Base-by-base conservation (phyloP, 2,888 invertebrate species). In the Lobophora halterata region DNA sequence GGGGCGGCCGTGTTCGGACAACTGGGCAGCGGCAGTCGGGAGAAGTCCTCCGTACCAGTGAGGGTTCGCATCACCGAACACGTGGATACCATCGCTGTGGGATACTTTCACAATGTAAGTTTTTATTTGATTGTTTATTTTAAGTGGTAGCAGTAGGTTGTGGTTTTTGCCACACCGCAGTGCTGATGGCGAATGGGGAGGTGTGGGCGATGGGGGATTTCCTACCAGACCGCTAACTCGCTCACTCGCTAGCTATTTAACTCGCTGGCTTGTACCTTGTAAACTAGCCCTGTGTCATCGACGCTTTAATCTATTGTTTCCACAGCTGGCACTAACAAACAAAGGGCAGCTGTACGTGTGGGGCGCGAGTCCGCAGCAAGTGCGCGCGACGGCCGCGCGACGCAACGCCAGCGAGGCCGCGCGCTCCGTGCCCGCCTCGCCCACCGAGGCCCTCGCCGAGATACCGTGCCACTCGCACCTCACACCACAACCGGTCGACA, bases 1-100 rank as follows among this genome's bases (percentile, higher is more conserved):
- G 93, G 93, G 10, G 93, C 94, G 36, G 93, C 92, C 49, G 91
- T 92, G 52, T 95, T 94, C 74, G 95, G 95, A 0, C 95, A 96
- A 71, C 82, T 96, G 12, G 95, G 93, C 23, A 81, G 71, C 25
- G 89, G 75, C 9, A 18, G 38, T 3, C 73, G 87, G 3, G 78
- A 86, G 36, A 93, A 93, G 71, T 90, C 90, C 51, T 89, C 92
- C 0, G 81, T 79, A 59, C 93, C 94, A 0, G 61, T 88, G 7
- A 89, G 73, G 56, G 89, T 87, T 19, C 39, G 59, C 1, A 41
- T 86, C 2, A 49, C 59, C 0, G 85, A 81, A 1, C 63, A 71
- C 1, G 83, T 88, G 1, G 71, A 63, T 0, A 55, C 57, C 9
- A 81, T 92, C 45, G 88, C 91, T 17, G 90, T 89, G 4, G 91